Conservation (phyloP, 2,797 vertebrate genomes). For the Rhinella marina region DNA sequence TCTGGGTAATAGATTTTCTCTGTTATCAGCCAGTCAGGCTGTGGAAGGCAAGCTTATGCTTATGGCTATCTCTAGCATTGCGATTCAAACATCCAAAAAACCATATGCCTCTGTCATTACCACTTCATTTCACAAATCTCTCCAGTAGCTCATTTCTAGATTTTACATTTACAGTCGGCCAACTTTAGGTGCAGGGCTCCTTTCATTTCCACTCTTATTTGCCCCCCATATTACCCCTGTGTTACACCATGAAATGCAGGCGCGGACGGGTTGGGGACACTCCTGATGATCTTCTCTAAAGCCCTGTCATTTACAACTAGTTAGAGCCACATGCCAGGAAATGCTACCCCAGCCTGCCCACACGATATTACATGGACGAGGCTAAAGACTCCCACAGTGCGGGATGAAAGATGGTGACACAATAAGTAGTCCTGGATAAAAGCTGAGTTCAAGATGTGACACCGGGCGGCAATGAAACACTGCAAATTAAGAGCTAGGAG, state of each 20-base stretch:
- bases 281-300: background rate
- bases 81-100: background rate
- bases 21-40: background rate
- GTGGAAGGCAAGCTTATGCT: background rate
- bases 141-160: background rate
- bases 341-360: background rate
- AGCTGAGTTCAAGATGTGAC: background rate
- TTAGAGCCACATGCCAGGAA: background rate
- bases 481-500: constrained; percentile 16
- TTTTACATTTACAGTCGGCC: background rate
- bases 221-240: background rate
- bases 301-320: background rate
- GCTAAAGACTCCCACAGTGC: constrained; percentile 17
- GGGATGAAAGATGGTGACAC: background rate
- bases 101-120: background rate
- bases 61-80: background rate
- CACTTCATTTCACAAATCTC: background rate
- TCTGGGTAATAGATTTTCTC: background rate
- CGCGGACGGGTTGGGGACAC: background rate
- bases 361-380: constrained; percentile 24
- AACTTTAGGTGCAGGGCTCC: background rate
- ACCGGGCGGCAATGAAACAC: background rate
- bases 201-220: background rate
- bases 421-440: constrained; percentile 16
- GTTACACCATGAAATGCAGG: background rate